These are phyloP conservation scores for Aspidapion aeneum DNA, from an alignment of 2,888 invertebrate genomes.

Conservation along the genomic window DNA sequence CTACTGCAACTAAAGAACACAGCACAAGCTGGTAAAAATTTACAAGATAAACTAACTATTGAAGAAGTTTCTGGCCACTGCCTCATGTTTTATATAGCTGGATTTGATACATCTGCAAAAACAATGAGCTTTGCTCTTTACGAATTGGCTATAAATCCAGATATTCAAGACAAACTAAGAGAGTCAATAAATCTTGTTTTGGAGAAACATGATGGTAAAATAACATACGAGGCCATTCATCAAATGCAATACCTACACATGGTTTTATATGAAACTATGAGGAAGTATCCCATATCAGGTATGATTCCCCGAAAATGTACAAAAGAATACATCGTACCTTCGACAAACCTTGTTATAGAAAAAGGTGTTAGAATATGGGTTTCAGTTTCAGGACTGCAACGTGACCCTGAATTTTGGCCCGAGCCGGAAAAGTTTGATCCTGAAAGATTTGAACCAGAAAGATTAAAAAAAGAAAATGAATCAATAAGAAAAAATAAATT, in stretches of 20 bases:
- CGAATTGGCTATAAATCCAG: slow-evolving; percentile 48
- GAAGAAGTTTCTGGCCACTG: not conserved
- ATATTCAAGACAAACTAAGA: slow-evolving; percentile 40
- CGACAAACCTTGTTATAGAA: not conserved
- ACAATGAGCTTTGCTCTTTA: slow-evolving; percentile 55
- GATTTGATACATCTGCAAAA: slow-evolving; percentile 15
- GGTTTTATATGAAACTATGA: not conserved
- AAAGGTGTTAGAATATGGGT: not conserved
- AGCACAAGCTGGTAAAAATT: not conserved
- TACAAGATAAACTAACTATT: not conserved
- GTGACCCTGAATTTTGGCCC: not conserved
- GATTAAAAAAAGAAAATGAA: not conserved
- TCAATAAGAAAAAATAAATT: not conserved
- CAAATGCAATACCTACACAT: slow-evolving; percentile 47
- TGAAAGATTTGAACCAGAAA: not conserved
- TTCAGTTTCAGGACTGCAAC: not conserved
- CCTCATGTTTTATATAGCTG: not conserved
- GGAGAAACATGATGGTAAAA: slow-evolving; percentile 36
- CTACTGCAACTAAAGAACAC: not conserved
- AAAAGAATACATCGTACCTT: not conserved
- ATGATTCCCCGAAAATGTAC: too few relatives aligned
- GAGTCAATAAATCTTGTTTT: slow-evolving; percentile 40
- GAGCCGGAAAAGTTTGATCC: not conserved
- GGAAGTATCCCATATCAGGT: too few relatives aligned
- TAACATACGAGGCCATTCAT: slow-evolving; percentile 46